Conservation (phyloP, 2,888 invertebrate species). For the Nycteola revayana region DNA sequence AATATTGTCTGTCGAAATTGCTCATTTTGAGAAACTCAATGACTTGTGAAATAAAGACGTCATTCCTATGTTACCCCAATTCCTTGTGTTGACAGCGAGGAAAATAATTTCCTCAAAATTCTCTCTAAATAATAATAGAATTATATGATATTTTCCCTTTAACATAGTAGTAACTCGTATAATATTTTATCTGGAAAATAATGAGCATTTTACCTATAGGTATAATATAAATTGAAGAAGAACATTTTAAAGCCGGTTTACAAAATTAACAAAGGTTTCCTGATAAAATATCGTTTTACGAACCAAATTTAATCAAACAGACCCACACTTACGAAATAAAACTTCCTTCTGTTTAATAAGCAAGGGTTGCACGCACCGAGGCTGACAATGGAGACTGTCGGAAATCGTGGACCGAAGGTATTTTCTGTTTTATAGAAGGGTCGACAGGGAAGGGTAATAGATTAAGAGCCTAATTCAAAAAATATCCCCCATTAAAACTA, state of each 20-base stretch:
- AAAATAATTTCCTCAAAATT: too few species aligned
- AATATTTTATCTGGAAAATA: too few species aligned
- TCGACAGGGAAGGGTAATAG: conserved; percentile 51
- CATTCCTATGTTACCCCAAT: conserved; percentile 10
- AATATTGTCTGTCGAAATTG: conserved; percentile 9
- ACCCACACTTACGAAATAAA: conserved; percentile 56
- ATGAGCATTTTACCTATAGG: too few species aligned
- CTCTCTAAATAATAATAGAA: too few species aligned
- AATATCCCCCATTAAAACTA: too few species aligned
- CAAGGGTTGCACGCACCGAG: conserved; percentile 68
- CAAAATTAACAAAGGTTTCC: conserved; percentile 18
- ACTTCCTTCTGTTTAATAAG: conserved; percentile 54
- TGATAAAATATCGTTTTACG: conserved; percentile 32
- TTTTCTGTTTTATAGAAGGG: conserved; percentile 73
- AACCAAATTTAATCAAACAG: conserved; percentile 43
- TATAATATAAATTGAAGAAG: conserved; percentile 2
- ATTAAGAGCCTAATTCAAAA: neutral
- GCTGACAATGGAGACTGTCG: conserved; percentile 67
- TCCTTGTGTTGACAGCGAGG: conserved; percentile 1
- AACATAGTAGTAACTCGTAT: too few species aligned
- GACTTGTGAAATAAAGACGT: conserved; percentile 20
- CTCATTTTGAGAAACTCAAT: conserved; percentile 15
- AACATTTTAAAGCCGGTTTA: conserved; percentile 14
- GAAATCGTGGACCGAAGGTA: conserved; percentile 67
- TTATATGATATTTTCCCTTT: too few species aligned